Evolutionary conservation across 2,888 invertebrate species (phyloP).

Genomic region (Thera britannica): DNA sequence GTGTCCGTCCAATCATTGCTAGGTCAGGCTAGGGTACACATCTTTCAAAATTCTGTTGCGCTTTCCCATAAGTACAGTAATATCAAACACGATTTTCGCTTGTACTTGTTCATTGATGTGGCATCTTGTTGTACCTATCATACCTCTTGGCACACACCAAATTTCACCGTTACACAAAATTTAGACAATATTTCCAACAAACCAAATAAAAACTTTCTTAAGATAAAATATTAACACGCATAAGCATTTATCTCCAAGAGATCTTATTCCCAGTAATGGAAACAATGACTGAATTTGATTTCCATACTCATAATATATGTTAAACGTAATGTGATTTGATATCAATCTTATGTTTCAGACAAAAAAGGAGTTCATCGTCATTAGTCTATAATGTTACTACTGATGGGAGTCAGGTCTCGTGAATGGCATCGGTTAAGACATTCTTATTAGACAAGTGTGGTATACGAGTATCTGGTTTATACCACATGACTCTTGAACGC

Average conservation of each 20-base stretch:
- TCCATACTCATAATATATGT: neutral
- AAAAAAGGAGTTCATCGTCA: conserved; percentile 5
- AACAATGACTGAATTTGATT: neutral
- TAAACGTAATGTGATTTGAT: conserved; percentile 1
- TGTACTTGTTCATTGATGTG: conserved; percentile 22
- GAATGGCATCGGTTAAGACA: too few species aligned
- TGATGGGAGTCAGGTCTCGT: neutral
- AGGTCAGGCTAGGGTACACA: conserved; percentile 78
- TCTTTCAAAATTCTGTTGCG: conserved; percentile 71
- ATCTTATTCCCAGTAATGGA: conserved; percentile 18
- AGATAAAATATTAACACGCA: neutral
- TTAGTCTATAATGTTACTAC: neutral
- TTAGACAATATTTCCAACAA: neutral
- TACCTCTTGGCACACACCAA: neutral
- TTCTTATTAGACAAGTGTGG: too few species aligned
- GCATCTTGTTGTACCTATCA: conserved; percentile 7
- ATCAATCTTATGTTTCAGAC: conserved; percentile 19
- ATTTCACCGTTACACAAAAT: neutral
- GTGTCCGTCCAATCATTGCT: conserved; percentile 68
- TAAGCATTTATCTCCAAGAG: neutral
- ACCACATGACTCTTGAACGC: neutral
- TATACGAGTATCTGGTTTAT: too few species aligned
- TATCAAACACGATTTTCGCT: conserved; percentile 17
- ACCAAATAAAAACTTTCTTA: neutral
- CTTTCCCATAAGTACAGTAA: conserved; percentile 39